Evolutionary conservation across 1,140 invertebrate genomes (phyloP).

Genomic region (Teleopsis dalmanni): DNA sequence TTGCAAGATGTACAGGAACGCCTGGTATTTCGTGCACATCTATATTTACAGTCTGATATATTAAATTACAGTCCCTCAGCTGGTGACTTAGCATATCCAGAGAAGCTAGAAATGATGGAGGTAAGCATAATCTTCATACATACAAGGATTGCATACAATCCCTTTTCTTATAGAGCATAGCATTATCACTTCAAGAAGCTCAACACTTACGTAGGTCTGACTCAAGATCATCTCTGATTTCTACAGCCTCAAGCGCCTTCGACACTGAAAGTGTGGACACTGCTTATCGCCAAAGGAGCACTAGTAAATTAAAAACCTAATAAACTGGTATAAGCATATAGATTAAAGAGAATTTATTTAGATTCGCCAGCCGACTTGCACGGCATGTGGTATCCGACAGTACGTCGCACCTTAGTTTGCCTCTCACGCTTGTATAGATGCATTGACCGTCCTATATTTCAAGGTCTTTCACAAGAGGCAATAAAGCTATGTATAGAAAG

Average conservation of each 20-base stretch:
- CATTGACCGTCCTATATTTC: slow-evolving; percentile 90
- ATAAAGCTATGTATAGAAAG: slow-evolving; percentile 86
- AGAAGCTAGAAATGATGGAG: slow-evolving; percentile 97
- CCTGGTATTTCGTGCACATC: slow-evolving; percentile 89
- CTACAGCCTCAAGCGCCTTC: slow-evolving; percentile 50
- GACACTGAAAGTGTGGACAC: slow-evolving; percentile 38
- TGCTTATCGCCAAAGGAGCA: slow-evolving; percentile 28
- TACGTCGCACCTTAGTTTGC: slow-evolving; percentile 88
- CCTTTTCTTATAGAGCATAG: slow-evolving; percentile 55
- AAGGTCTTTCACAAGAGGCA: slow-evolving; percentile 92
- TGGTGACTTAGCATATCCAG: slow-evolving; percentile 95
- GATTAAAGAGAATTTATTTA: slow-evolving; percentile 15
- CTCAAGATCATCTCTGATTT: slow-evolving; percentile 59
- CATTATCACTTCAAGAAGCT: slow-evolving; percentile 60
- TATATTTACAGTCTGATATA: slow-evolving; percentile 90
- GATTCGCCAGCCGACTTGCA: slow-evolving; percentile 92
- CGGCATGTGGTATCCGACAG: slow-evolving; percentile 99
- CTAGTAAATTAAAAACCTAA: slow-evolving; percentile 20
- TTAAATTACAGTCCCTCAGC: slow-evolving; percentile 79
- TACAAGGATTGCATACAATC: no score
- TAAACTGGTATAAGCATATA: background rate
- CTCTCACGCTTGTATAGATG: slow-evolving; percentile 92
- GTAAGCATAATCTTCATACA: slow-evolving; percentile 26
- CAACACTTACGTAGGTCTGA: slow-evolving; percentile 52
- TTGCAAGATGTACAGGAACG: slow-evolving; percentile 95